Evolutionary conservation across 1,140 invertebrate species (phyloP).

Genomic region (Popillia japonica): DNA sequence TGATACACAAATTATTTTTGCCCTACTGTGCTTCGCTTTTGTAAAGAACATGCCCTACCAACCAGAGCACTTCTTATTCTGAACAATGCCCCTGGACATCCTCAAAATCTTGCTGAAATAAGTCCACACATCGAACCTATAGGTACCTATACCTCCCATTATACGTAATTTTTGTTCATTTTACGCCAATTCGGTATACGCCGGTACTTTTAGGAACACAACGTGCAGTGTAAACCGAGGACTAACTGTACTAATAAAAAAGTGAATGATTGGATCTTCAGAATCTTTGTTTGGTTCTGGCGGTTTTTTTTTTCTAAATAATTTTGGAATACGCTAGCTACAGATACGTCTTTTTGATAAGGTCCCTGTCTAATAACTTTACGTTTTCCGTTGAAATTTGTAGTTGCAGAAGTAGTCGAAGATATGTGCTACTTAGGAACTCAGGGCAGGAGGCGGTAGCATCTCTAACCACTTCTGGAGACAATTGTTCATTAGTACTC

Average conservation of each 20-base stretch:
- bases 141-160: background rate
- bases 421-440: no score
- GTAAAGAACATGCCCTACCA: background rate
- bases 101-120: no score
- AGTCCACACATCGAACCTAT: background rate
- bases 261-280: conserved; percentile 5
- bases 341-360: background rate
- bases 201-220: background rate
- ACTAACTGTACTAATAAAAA: background rate
- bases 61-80: background rate
- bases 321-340: background rate
- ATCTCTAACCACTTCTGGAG: background rate
- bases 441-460: background rate
- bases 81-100: conserved; percentile 7
- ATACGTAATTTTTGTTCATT: background rate
- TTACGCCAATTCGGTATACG: background rate
- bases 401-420: background rate
- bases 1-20: conserved; percentile 35
- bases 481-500: background rate
- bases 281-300: background rate
- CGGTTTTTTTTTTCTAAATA: background rate
- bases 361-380: background rate
- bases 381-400: background rate
- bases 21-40: conserved; percentile 1
- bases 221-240: background rate